phyloP scores from a whole-genome alignment of 2,113 vertebrate species.

The Shinisaurus crocodilurus region DNA sequence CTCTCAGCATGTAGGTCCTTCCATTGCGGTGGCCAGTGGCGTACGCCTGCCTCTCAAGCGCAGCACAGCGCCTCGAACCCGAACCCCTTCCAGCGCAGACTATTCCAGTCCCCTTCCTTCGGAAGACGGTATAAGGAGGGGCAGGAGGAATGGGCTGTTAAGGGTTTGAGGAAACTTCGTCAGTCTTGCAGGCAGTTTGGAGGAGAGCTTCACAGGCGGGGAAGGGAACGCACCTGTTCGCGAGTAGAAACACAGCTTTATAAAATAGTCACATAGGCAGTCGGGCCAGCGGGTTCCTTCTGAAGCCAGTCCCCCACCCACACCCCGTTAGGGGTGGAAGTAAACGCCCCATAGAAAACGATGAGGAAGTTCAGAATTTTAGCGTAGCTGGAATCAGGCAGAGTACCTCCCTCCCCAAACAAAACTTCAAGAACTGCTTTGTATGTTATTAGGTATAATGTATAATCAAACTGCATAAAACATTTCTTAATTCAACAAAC shows the following conservation, averaged over 20 bases:
- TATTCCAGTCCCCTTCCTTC: too few relatives aligned
- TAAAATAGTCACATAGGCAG: neutral
- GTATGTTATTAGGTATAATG: neutral
- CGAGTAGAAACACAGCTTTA: neutral
- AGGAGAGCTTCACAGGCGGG: neutral
- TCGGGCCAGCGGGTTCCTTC: neutral
- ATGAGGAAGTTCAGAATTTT: neutral
- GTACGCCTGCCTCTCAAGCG: neutral
- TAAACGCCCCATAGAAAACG: neutral
- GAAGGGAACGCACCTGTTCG: neutral
- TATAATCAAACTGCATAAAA: neutral
- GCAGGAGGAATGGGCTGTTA: too few relatives aligned
- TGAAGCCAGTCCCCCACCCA: neutral
- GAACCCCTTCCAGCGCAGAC: neutral
- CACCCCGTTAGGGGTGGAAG: too few relatives aligned
- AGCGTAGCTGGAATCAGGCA: neutral
- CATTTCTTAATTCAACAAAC: neutral
- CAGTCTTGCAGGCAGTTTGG: neutral
- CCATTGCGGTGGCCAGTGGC: rapidly evolving
- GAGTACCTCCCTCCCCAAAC: neutral
- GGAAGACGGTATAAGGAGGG: neutral
- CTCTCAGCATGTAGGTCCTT: neutral
- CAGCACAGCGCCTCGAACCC: neutral
- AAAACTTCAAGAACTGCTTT: neutral
- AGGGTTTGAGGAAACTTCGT: too few relatives aligned